These are phyloP conservation scores for Tipula confusa DNA, from an alignment of 2,888 invertebrate genomes.

Conservation along the genomic window DNA sequence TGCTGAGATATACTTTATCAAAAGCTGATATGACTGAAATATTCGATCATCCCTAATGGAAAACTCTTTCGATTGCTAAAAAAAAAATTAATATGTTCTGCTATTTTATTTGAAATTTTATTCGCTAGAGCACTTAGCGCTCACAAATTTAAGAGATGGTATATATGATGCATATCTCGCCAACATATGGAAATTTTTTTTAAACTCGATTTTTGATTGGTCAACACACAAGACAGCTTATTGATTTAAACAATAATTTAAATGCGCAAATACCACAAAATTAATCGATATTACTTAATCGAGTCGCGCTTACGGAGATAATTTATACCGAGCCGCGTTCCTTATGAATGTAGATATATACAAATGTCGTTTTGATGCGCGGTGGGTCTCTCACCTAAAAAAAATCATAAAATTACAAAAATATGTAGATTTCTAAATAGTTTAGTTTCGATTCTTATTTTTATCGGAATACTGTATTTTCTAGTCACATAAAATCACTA, in stretches of 20 bases:
- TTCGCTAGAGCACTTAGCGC: not conserved
- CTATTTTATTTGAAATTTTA: too few species aligned
- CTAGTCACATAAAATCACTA: conserved; percentile 16
- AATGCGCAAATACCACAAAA: not conserved
- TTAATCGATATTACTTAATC: not conserved
- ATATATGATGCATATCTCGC: not conserved
- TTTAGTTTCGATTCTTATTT: not conserved
- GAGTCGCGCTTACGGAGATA: not conserved
- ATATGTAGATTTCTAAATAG: conserved; percentile 9
- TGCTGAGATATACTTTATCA: too few species aligned
- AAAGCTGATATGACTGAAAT: too few species aligned
- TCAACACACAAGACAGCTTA: not conserved
- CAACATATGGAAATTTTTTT: not conserved
- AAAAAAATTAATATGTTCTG: too few species aligned
- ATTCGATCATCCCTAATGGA: too few species aligned
- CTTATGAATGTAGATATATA: not conserved
- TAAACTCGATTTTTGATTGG: not conserved
- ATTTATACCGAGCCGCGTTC: not conserved
- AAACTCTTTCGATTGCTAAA: too few species aligned
- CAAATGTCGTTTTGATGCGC: not conserved
- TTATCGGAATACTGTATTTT: conserved; percentile 14
- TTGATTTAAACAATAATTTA: not conserved
- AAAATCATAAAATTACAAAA: not conserved
- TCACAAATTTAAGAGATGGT: not conserved
- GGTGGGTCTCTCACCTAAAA: conserved; percentile 20